Percentiles rank a stretch among this genome's conserved stretches.
Conservation (phyloP, 2,888 invertebrate species). For the Drosophila subquinaria region DNA sequence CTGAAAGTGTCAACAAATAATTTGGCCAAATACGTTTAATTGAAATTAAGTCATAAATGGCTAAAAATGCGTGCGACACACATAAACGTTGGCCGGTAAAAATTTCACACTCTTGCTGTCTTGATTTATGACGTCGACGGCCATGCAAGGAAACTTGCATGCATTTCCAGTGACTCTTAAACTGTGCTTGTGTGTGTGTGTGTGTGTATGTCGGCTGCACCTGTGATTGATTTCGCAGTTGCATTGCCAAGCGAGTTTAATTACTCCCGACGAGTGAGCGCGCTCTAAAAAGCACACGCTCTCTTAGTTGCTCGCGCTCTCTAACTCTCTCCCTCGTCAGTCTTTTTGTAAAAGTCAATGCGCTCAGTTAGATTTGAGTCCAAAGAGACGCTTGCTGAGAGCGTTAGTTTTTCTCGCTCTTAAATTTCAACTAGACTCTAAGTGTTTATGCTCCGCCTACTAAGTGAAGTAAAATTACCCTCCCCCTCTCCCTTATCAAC, state of each 20-base stretch:
- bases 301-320: constrained; percentile 1
- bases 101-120: constrained; percentile 72
- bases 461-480: constrained; percentile 37
- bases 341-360: not conserved
- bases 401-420: constrained; percentile 16
- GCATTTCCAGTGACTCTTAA: constrained; percentile 59
- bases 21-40: constrained; percentile 77
- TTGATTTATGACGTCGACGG: constrained; percentile 72
- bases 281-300: constrained; percentile 10
- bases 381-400: constrained; percentile 28
- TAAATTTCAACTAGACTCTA: constrained; percentile 5
- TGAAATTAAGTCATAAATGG: constrained; percentile 82
- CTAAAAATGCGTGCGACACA: constrained; percentile 71
- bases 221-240: constrained; percentile 68
- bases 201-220: constrained; percentile 49
- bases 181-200: constrained; percentile 27
- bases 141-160: constrained; percentile 68
- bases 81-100: constrained; percentile 53
- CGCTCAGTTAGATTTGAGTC: not conserved
- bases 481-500: no score
- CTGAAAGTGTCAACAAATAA: constrained; percentile 75
- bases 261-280: constrained; percentile 24
- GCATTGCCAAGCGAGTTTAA: constrained; percentile 49
- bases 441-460: constrained; percentile 65
- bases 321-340: not conserved